Conservation (phyloP, 2,888 invertebrate species). For the Drosophila fulvimacula region DNA sequence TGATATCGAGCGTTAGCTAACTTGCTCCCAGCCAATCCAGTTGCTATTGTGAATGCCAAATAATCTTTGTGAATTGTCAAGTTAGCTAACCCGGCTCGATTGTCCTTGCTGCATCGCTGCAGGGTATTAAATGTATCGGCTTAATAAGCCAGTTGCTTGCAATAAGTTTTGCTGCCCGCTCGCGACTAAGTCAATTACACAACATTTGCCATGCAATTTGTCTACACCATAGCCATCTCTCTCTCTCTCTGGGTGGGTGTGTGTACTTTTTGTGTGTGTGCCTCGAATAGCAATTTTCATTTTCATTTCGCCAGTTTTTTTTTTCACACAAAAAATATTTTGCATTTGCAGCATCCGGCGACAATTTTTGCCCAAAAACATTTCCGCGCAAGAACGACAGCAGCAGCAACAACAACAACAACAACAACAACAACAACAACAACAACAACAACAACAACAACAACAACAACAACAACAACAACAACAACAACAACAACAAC, state of each 20-base stretch:
- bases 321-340: conserved; percentile 65
- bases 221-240: conserved; percentile 15
- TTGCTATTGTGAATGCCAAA: not conserved
- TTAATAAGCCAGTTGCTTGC: conserved; percentile 4
- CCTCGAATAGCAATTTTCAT: conserved; percentile 61
- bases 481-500: conserved; percentile 15
- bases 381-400: conserved; percentile 58
- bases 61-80: not conserved
- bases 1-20: too few relatives aligned
- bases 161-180: conserved; percentile 25
- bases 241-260: conserved; percentile 1
- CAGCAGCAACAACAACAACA: conserved; percentile 30
- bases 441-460: conserved; percentile 25
- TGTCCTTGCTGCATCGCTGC: not conserved
- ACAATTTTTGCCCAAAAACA: conserved; percentile 60
- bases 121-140: conserved; percentile 31
- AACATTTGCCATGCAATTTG: conserved; percentile 72
- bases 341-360: conserved; percentile 80
- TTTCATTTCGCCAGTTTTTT: conserved; percentile 62
- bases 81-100: not conserved
- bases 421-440: conserved; percentile 10
- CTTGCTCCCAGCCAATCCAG: too few relatives aligned
- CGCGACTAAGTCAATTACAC: conserved; percentile 72
- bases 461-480: conserved; percentile 15
- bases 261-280: conserved; percentile 19